These are phyloP conservation scores for Drosophila meridiana DNA, from an alignment of 2,888 invertebrate genomes.

Conservation along the genomic window DNA sequence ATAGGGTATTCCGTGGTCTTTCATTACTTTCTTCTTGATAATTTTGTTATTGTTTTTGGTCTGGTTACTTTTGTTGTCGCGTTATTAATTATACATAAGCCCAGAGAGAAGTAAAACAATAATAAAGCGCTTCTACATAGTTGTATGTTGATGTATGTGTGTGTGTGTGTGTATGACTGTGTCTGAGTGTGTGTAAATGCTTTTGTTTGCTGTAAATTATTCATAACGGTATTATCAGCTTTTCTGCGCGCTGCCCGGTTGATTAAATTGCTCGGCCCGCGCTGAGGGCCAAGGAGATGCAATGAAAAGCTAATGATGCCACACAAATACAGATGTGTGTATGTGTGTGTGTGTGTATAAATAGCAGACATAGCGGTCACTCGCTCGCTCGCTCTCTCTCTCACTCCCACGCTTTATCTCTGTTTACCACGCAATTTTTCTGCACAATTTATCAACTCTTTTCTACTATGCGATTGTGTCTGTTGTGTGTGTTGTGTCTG, in stretches of 20 bases:
- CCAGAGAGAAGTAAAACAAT: conserved; percentile 42
- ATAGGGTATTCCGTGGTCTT: not conserved
- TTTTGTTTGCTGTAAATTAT: conserved; percentile 68
- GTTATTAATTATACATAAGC: conserved; percentile 73
- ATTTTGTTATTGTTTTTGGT: conserved; percentile 23
- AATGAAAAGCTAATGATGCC: conserved; percentile 61
- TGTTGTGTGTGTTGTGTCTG: conserved; percentile 8
- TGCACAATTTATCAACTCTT: conserved; percentile 70
- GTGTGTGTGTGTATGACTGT: not conserved
- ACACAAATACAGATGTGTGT: conserved; percentile 16
- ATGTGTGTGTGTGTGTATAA: not conserved
- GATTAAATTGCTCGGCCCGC: conserved; percentile 71
- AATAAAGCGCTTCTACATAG: conserved; percentile 39
- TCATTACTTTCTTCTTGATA: not conserved
- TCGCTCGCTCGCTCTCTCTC: not conserved
- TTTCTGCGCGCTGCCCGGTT: conserved; percentile 65
- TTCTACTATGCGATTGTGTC: conserved; percentile 14
- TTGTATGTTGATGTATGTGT: conserved; percentile 10
- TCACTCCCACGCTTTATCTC: conserved; percentile 4
- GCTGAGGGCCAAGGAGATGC: conserved; percentile 24
- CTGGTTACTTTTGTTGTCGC: conserved; percentile 23
- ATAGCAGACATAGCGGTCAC: not conserved
- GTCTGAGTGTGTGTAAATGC: conserved; percentile 21
- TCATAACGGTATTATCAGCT: conserved; percentile 79
- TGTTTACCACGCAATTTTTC: conserved; percentile 26